These are phyloP conservation scores for Acanthis flammea DNA, from an alignment of 2,797 vertebrate species.

Conservation along the genomic window DNA sequence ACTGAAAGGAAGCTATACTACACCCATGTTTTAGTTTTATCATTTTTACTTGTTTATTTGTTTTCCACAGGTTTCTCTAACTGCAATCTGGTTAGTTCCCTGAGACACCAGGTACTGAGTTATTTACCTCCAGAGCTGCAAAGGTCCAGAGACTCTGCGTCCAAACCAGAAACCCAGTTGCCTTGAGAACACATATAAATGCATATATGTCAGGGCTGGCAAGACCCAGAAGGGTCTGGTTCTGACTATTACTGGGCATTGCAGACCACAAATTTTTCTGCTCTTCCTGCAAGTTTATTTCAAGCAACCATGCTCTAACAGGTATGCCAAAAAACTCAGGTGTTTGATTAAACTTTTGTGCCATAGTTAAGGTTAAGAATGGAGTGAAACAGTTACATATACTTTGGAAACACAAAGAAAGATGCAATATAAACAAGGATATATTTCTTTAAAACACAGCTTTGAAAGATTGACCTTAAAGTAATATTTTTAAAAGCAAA, in stretches of 20 bases:
- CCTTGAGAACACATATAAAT: not conserved
- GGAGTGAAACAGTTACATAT: not conserved
- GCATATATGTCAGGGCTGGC: not conserved
- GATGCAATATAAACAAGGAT: not conserved
- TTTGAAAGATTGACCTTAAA: not conserved
- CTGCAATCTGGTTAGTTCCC: not conserved
- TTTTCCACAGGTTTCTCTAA: not conserved
- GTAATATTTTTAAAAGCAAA: slow-evolving; percentile 8
- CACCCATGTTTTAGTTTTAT: not conserved
- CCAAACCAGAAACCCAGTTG: not conserved
- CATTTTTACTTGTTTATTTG: not conserved
- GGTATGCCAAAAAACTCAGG: not conserved
- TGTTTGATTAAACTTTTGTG: not conserved
- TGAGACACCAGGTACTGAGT: not conserved
- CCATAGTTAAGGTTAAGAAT: not conserved
- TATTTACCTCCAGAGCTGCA: not conserved
- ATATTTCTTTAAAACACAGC: not conserved
- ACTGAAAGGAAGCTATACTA: not conserved
- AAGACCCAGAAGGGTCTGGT: not conserved
- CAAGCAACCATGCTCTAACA: not conserved
- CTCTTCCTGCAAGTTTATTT: not conserved
- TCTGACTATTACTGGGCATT: not conserved
- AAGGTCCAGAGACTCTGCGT: not conserved
- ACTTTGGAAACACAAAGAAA: not conserved
- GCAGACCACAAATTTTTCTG: not conserved